Percentiles rank a stretch among this genome's conserved stretches.
phyloP scores from a whole-genome alignment of 1,140 invertebrate genomes.

The Pogonus chalceus region DNA sequence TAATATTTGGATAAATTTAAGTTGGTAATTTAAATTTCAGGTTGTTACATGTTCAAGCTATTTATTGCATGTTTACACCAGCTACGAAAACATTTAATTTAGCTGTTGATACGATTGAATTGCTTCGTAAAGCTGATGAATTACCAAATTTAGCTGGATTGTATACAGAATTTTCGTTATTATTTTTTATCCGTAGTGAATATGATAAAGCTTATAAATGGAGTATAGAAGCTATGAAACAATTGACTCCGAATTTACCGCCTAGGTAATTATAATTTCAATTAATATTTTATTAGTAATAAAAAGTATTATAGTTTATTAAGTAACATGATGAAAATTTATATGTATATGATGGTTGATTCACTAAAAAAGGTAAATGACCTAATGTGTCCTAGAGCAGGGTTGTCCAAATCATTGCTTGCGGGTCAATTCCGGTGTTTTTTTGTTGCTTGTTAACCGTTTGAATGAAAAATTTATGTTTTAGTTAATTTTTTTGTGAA shows the following conservation, averaged over 20 bases:
- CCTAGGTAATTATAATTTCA: constrained; percentile 34
- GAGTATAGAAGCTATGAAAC: constrained; percentile 58
- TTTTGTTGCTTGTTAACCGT: too few relatives aligned
- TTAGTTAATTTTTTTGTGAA: too few relatives aligned
- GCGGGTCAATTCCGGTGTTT: too few relatives aligned
- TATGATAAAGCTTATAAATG: constrained; percentile 67
- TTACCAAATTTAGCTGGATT: constrained; percentile 54
- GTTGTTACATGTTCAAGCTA: constrained; percentile 68
- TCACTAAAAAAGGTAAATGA: too few relatives aligned
- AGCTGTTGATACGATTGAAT: constrained; percentile 28
- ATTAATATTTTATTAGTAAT: background rate
- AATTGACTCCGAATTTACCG: constrained; percentile 49
- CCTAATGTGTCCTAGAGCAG: too few relatives aligned
- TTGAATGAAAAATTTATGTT: too few relatives aligned
- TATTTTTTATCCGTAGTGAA: constrained; percentile 71
- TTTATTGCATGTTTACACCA: constrained; percentile 64
- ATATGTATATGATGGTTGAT: too few relatives aligned
- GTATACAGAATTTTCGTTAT: constrained; percentile 67
- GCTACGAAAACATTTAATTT: constrained; percentile 53
- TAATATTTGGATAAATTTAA: too few relatives aligned
- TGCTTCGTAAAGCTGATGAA: constrained; percentile 36
- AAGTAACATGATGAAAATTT: too few relatives aligned
- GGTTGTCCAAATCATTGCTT: too few relatives aligned
- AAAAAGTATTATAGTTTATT: too few relatives aligned
- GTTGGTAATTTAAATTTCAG: constrained; percentile 39